Base-by-base conservation (phyloP, 2,113 vertebrate species). In the Gnathonemus longibarbis region DNA sequence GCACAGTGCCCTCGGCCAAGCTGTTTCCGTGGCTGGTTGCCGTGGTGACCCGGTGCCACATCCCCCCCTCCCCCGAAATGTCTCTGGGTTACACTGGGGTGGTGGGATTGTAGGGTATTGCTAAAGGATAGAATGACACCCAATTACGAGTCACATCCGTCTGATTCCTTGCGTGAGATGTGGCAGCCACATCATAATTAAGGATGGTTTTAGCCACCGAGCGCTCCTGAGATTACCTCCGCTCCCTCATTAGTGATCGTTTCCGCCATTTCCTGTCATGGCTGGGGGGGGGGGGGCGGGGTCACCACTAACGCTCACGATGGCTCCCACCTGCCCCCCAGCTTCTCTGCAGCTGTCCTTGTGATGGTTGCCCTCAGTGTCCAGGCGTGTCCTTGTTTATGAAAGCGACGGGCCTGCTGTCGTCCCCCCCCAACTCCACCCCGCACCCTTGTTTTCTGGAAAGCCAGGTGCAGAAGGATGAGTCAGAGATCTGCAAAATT, bases 401-500 rank as follows among this genome's bases (percentile, higher is more conserved):
- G 95, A 94, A 94, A 94, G 91, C 92, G 91, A 93, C 93, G 93
- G 94, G 21, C 13, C 70, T 91, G 93, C 94, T 95, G 95, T 94
- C 94, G 94, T 24, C 5, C 35, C 31, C 49, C 19, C 17, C 8
- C 56, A n/a, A 3, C 5, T 27, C 24, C 58, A 62, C 62, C 10
- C 27, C 62, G 9, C 62, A 70, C 48, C n/a, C 27, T 48, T 10
- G 48, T 53, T n/a, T 27, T 24, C 17, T 88, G 9, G 13, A 87
- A 87, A 66, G 17, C 53, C 56, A 42, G 35, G n/a, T 93, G 93
- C 93, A 94, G 94, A 95, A 92, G 94, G 91, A 93, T 95, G 95
- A 96, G 94, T 95, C 95, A 96, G 92, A 93, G 92, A 90, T 93
- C 94, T 94, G 94, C 95, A 80, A 80, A 94, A 95, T 94, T 95